Evolutionary conservation across 2,113 vertebrate species (phyloP), one percentile per base, ranked within the genome.

Genomic region (Antigone vipio): DNA sequence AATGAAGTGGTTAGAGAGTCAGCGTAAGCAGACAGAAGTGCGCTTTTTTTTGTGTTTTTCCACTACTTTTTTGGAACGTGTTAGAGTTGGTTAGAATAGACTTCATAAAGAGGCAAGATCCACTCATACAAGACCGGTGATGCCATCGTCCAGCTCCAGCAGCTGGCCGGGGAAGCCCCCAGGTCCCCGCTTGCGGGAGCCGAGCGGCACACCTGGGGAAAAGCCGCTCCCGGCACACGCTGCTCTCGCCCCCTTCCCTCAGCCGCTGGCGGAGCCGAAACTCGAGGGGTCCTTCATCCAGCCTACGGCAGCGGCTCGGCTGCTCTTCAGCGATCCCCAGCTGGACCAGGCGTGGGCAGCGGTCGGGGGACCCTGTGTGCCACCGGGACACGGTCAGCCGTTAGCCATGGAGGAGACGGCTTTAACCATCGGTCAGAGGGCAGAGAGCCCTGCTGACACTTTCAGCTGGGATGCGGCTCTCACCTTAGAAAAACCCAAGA

Each of bases 281-380:
- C 35, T 23, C 0, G 0, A 49, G 19, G 19, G 17, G 18, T 40
- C 35, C 40, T 79, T 58, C 16, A 29, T 11, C 0, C 0, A 77
- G 9, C 11, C 21, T 38, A 10, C 3, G 4, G 32, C 35, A 53
- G 56, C 52, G 67, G 56, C 62, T 75, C 9, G 3, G 38, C 63
- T 81, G 59, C 35, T 89, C 9, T 44, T 27, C 42, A 45, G 27
- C 9, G 2, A 15, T 75, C 12, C 5, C 5, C 26, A 42, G 53
- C 47, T 56, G 50, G 34, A 35, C 10, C 18, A 74, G 50, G 50
- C 9, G 1, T 58, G 38, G 64, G 27, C 64, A 91, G 60, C 1
- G 4, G 21, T 38, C 26, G 19, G 50, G 35, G 56, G 15, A 50
- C 5, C 7, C 17, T 7, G 2, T 17, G 26, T 59, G 42, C 45